A percentile compares a stretch with the other conserved stretches of the same genome.
Evolutionary conservation across 2,797 vertebrate genomes (phyloP).

Genomic region (Pagetopsis macropterus): DNA sequence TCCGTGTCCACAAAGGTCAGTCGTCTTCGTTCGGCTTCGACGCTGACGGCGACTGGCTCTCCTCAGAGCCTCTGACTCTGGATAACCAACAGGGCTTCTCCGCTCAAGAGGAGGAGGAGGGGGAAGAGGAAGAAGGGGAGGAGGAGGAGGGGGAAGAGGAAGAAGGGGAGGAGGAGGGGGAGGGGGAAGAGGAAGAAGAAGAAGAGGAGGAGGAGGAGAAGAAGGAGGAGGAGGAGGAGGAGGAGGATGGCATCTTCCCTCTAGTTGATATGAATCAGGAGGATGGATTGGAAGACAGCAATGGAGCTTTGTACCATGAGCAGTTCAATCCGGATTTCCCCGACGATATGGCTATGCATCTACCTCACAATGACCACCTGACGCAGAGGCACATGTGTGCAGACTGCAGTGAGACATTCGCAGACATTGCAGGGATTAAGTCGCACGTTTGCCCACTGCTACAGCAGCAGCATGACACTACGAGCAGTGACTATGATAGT

Average conservation of each 20-base stretch:
- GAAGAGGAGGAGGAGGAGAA: slow-evolving; percentile 65
- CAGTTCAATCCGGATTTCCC: slow-evolving; percentile 74
- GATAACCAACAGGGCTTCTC: slow-evolving; percentile 76
- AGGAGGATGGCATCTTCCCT: slow-evolving; percentile 32
- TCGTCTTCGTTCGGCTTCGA: slow-evolving; percentile 64
- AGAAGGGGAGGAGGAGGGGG: neutral
- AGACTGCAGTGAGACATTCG: slow-evolving; percentile 84
- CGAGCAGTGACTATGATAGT: slow-evolving; percentile 51
- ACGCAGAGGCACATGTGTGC: slow-evolving; percentile 87
- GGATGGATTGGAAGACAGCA: slow-evolving; percentile 51
- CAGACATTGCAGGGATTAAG: slow-evolving; percentile 83
- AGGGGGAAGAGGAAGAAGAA: slow-evolving; percentile 59
- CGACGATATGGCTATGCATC: slow-evolving; percentile 68
- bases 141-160: slow-evolving; percentile 35
- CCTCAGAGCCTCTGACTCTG: slow-evolving; percentile 80
- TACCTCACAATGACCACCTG: slow-evolving; percentile 78
- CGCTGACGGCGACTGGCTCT: slow-evolving; percentile 83
- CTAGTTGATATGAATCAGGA: slow-evolving; percentile 66
- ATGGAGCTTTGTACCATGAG: slow-evolving; percentile 64
- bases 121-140: slow-evolving; percentile 48
- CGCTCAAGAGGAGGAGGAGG: slow-evolving; percentile 64
- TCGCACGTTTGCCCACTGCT: slow-evolving; percentile 81
- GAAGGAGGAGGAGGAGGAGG: slow-evolving; percentile 58
- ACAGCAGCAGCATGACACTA: slow-evolving; percentile 70
- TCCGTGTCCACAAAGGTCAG: slow-evolving; percentile 89